phyloP scores from a whole-genome alignment of 2,888 invertebrate species.

The Zaprionus lineosus region DNA sequence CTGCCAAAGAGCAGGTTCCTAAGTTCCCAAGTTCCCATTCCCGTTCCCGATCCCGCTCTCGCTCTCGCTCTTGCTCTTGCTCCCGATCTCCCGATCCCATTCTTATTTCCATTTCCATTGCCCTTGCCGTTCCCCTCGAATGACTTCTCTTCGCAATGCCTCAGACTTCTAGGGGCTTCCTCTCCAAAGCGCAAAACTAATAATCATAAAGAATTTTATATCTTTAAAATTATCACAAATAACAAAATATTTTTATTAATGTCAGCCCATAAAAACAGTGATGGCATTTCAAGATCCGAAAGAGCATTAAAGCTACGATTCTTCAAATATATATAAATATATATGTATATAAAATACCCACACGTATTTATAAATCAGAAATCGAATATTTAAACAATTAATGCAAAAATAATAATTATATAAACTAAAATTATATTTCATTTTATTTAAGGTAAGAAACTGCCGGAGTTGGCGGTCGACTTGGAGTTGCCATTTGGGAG shows the following conservation, averaged over 20 bases:
- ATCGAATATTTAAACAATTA: not conserved
- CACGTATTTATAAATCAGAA: not conserved
- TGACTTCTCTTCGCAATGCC: not conserved
- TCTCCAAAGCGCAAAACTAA: conserved; percentile 55
- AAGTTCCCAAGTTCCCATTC: not conserved
- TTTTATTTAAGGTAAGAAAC: no score
- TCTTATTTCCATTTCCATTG: not conserved
- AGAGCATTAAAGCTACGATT: conserved; percentile 1
- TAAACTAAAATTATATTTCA: no score
- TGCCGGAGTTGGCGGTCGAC: no score
- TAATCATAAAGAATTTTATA: conserved; percentile 64
- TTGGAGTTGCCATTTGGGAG: no score
- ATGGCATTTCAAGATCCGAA: conserved; percentile 24
- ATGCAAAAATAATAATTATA: not conserved
- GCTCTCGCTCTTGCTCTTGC: no score
- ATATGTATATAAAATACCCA: no score
- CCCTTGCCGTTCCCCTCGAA: not conserved
- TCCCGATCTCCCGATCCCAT: not conserved
- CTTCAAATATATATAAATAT: not conserved
- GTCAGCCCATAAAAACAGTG: conserved; percentile 38
- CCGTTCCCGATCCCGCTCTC: no score
- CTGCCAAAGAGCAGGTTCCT: conserved; percentile 24
- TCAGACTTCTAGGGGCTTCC: conserved; percentile 7
- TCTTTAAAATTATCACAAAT: conserved; percentile 60
- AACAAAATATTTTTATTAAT: conserved; percentile 58